phyloP scores from a whole-genome alignment of 2,113 vertebrate species.

The Saguinus imperator region DNA sequence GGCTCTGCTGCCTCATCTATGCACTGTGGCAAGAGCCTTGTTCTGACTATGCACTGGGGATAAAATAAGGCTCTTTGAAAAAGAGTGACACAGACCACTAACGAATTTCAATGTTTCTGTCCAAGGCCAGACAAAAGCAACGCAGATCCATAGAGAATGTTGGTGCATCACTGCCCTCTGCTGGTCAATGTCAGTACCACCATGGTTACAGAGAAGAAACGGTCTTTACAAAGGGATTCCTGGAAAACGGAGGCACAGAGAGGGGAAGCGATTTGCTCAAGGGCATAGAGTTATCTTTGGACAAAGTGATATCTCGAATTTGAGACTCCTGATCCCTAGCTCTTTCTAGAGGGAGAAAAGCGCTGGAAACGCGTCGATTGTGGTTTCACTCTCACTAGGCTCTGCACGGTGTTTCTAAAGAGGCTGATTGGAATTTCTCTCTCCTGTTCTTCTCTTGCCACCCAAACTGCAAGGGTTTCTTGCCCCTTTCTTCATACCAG shows the following conservation, averaged over 20 bases:
- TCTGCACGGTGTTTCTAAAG: not conserved
- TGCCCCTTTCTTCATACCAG: not conserved
- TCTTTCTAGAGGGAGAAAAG: not conserved
- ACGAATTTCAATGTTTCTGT: not conserved
- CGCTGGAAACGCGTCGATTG: not conserved
- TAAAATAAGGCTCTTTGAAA: not conserved
- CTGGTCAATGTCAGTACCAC: not conserved
- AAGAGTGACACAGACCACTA: not conserved
- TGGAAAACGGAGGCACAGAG: not conserved
- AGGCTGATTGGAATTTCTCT: not conserved
- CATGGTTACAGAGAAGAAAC: not conserved
- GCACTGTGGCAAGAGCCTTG: not conserved
- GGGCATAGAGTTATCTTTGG: not conserved
- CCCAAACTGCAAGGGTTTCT: not conserved
- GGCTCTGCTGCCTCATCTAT: not conserved
- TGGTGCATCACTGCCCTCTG: conserved; percentile 60
- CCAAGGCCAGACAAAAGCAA: not conserved
- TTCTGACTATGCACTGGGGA: not conserved
- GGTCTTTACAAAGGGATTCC: not conserved
- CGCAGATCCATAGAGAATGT: not conserved
- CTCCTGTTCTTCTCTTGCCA: not conserved
- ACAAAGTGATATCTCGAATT: not conserved
- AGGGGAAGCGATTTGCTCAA: not conserved
- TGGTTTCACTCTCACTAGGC: not conserved
- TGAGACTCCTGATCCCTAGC: not conserved